A percentile compares a stretch with the other conserved stretches of the same genome.
Conservation (phyloP, 2,113 vertebrate genomes). For the Tinamus guttatus region DNA sequence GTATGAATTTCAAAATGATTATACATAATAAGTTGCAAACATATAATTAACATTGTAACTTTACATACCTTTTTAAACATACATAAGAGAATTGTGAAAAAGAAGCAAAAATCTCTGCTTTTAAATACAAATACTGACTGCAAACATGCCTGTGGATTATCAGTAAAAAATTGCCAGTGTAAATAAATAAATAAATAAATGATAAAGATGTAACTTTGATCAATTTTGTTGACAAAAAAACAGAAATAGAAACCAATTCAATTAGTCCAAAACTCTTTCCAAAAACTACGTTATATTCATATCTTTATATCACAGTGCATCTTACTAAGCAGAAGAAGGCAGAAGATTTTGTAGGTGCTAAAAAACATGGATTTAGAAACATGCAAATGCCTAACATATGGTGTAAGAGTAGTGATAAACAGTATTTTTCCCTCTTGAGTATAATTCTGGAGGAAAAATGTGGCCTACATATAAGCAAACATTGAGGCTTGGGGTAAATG, state of each 20-base stretch:
- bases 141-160: not conserved
- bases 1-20: conserved; percentile 48
- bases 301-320: not conserved
- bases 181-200: not conserved
- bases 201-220: not conserved
- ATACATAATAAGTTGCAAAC: conserved; percentile 54
- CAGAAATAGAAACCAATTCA: conserved; percentile 18
- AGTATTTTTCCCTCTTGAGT: conserved; percentile 10
- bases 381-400: conserved; percentile 2
- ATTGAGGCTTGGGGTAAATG: conserved; percentile 48
- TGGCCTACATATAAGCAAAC: conserved; percentile 69
- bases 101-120: not conserved
- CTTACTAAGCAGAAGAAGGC: not conserved
- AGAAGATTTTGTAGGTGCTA: not conserved
- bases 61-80: conserved; percentile 37
- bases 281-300: not conserved
- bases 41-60: conserved; percentile 59
- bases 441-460: conserved; percentile 46
- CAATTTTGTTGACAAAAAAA: not conserved
- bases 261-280: conserved; percentile 3
- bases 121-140: not conserved
- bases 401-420: conserved; percentile 48
- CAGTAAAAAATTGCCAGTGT: not conserved
- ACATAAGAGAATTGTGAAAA: not conserved
- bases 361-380: conserved; percentile 22